A percentile compares a stretch with the other conserved stretches of the same genome.
These are phyloP conservation scores for Nyctibius bracteatus DNA, from an alignment of 2,113 vertebrate species.

Conservation along the genomic window DNA sequence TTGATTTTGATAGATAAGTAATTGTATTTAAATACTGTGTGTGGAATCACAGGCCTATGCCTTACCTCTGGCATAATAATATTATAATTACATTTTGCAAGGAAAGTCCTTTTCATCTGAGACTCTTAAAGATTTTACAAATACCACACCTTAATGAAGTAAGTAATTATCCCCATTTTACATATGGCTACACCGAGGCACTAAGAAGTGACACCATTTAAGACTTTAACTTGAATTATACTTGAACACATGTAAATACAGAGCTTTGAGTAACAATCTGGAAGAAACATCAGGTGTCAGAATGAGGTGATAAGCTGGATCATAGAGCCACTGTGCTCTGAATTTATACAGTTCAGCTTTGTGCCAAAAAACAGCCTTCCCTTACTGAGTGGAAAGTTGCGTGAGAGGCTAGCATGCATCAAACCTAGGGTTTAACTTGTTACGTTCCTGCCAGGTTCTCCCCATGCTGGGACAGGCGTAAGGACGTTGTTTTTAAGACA, in stretches of 20 bases:
- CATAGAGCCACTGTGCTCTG: background rate
- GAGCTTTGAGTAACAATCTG: background rate
- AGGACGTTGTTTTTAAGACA: background rate
- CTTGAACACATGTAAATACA: background rate
- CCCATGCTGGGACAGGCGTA: background rate
- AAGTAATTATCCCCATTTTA: conserved; percentile 30
- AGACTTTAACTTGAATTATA: background rate
- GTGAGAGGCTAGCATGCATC: background rate
- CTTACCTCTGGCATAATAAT: conserved; percentile 52
- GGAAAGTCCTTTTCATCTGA: conserved; percentile 39
- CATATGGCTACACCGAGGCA: background rate
- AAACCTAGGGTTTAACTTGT: background rate
- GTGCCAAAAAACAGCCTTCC: background rate
- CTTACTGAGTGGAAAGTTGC: background rate
- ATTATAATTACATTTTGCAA: conserved; percentile 52
- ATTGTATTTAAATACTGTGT: conserved; percentile 20
- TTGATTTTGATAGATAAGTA: conserved; percentile 41
- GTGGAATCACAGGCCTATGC: conserved; percentile 20
- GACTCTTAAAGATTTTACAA: conserved; percentile 20
- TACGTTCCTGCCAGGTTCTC: background rate
- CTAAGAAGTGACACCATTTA: background rate
- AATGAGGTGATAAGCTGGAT: background rate
- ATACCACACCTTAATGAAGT: conserved; percentile 47
- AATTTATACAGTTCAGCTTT: background rate
- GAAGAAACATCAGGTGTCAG: background rate